Percentiles rank a stretch among this genome's conserved stretches.
Conservation (phyloP, 1,140 invertebrate species). For the Cecropterus lyciades region DNA sequence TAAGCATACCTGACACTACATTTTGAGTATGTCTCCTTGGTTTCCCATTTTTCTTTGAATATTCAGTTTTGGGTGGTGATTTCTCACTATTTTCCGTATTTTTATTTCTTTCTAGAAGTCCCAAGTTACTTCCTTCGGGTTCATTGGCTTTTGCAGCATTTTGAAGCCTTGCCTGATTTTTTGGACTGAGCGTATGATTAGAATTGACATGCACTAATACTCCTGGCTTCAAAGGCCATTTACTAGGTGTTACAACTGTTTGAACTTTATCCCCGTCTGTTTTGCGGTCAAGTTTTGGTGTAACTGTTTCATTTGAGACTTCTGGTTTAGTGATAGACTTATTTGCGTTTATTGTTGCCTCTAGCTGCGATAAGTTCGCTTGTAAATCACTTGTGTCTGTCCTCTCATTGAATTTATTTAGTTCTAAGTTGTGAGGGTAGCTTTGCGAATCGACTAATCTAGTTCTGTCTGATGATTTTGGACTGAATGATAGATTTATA, state of each 20-base stretch:
- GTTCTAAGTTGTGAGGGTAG: conserved; percentile 71
- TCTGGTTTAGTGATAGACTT: conserved; percentile 46
- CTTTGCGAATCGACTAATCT: conserved; percentile 76
- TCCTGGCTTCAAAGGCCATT: conserved; percentile 95
- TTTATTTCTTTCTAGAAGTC: conserved; percentile 70
- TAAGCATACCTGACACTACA: conserved; percentile 70
- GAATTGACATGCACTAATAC: conserved; percentile 93
- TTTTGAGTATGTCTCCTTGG: conserved; percentile 60
- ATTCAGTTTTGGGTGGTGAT: conserved; percentile 53
- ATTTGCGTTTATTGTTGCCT: conserved; percentile 60
- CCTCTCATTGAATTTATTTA: conserved; percentile 61
- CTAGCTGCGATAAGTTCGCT: conserved; percentile 68
- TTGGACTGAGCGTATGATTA: conserved; percentile 81
- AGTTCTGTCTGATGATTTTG: conserved; percentile 78
- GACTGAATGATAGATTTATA: conserved; percentile 74
- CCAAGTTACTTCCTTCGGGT: conserved; percentile 66
- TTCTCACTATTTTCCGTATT: conserved; percentile 47
- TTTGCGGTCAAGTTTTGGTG: conserved; percentile 54
- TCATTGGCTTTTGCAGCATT: conserved; percentile 42
- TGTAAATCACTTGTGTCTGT: conserved; percentile 59
- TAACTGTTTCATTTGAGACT: conserved; percentile 47
- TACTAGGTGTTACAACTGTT: conserved; percentile 83
- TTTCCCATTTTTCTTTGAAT: conserved; percentile 70
- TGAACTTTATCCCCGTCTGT: conserved; percentile 54
- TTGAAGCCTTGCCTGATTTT: conserved; percentile 77